Evolutionary conservation across 2,888 invertebrate genomes (phyloP), one percentile per base, ranked within the genome.

Genomic region (Corbicula japonica): DNA sequence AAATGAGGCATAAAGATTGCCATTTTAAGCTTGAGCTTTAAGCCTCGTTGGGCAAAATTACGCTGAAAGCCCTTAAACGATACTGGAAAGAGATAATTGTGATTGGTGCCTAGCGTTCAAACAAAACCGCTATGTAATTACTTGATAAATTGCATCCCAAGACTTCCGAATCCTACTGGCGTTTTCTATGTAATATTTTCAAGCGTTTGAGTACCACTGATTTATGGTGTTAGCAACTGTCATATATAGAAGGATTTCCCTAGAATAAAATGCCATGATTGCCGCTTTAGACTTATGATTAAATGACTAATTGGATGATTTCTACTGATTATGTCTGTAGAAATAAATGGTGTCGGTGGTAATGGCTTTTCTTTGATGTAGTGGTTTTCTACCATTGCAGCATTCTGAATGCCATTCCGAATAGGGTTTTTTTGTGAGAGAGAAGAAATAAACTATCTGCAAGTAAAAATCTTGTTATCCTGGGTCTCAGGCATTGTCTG

Each of bases 111-210:
- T 56, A 61, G 66, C 83, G 74, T 79, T 79, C 83, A 83, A 83
- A 83, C 83, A 79, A 76, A 83, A 83, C 83, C 74, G 74, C 83
- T 74, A 83, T 83, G 76, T 79, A 83, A 79, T 83, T 83, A 78
- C 83, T 79, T 83, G 83, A 83, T 83, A 76, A 83, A 83, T 83
- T 83, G 66, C 79, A 76, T 79, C 79, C 78, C 76, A 74, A 66
- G 76, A 70, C 61, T 63, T 58, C 56, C 48, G 52, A 68, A 72
- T 78, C 58, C 73, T 54, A 60, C 52, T 34, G 63, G 50, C 52
- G 80, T 70, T 80, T 80, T 66, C 80, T 72, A 73, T 76, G 58
- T 68, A 75, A 70, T 73, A 73, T 76, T 80, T 80, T 63, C 63
- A 80, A 68, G 70, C 54, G 61, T 76, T 71, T 68, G 71, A 72